phyloP scores from a whole-genome alignment of 2,888 invertebrate species.

The Psylliodes chrysocephalus region DNA sequence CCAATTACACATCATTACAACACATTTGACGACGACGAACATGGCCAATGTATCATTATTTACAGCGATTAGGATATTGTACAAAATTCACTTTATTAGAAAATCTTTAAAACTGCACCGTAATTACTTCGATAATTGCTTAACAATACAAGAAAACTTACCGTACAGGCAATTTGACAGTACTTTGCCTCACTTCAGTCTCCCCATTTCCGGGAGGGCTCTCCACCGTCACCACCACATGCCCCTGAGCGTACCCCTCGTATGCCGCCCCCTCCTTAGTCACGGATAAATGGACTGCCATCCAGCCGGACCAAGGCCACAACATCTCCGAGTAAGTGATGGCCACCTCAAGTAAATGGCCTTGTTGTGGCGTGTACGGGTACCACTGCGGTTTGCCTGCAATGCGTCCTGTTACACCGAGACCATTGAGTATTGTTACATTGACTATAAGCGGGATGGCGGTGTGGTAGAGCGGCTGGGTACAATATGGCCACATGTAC shows the following conservation, averaged over 20 bases:
- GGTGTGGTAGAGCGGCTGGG: conserved; percentile 91
- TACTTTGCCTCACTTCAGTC: conserved; percentile 68
- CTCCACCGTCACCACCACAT: conserved; percentile 83
- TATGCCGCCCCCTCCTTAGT: conserved; percentile 72
- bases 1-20: no score
- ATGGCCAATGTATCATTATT: no score
- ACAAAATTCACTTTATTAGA: no score
- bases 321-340: conserved; percentile 82
- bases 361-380: conserved; percentile 85
- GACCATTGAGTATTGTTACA: conserved; percentile 92
- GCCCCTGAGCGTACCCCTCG: conserved; percentile 85
- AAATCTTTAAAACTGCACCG: no score
- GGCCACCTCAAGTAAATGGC: conserved; percentile 78
- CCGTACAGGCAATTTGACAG: conserved; percentile 71
- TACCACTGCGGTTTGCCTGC: conserved; percentile 83
- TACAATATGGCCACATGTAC: conserved; percentile 99
- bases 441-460: conserved; percentile 91
- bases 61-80: no score
- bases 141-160: conserved; percentile 32
- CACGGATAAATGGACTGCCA: conserved; percentile 83
- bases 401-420: conserved; percentile 88
- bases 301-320: conserved; percentile 98
- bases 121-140: no score
- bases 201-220: conserved; percentile 76
- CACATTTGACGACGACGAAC: no score